Base-by-base conservation (phyloP, 2,113 vertebrate species). In the Platichthys stellatus region DNA sequence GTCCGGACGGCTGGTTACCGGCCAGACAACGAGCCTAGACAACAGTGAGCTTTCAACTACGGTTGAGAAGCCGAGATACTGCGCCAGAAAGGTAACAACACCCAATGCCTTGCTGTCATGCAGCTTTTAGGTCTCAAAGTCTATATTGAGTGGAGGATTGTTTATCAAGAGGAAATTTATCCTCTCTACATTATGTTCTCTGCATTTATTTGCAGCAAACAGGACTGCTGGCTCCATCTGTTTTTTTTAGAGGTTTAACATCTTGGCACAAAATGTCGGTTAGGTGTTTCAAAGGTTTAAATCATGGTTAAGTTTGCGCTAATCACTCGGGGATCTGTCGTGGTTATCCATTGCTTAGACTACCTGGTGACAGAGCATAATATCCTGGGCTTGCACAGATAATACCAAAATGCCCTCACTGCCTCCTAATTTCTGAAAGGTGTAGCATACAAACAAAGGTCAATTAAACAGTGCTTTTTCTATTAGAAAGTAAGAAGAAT, bases 251-350 rank as follows among this genome's bases (percentile, higher is more conserved):
- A 24, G 26, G 54, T 23, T 54, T 63, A 49, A 64, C 45, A 76
- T 49, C 43, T 60, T 31, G 67, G 14, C 72, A 69, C 68, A 82
- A 77, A 77, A 82, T 80, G 70, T 51, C 4, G 10, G 75, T 71
- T 68, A 68, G 61, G 54, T 9, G 21, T 72, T 61, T 72, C 26
- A 58, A 57, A 68, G 58, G 40, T 69, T 61, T 74, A 80, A 77
- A 80, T 71, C 24, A 13, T 53, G 28, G 14, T 51, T 6, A 12
- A 45, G 62, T 75, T 78, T 2, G n/a, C 61, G 63, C 10, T 66
- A 53, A 78, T 81, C 67, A 70, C 15, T 28, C 61, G 47, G 51
- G 38, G 51, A 63, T 45, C 65, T 66, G 21, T 28, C 62, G 63
- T 21, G 4, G 28, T 74, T 62, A 58, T 61, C 45, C 58, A 2